Percentiles rank a stretch among this genome's conserved stretches.
phyloP scores from a whole-genome alignment of 2,113 vertebrate genomes.

The Trogon surrucura region DNA sequence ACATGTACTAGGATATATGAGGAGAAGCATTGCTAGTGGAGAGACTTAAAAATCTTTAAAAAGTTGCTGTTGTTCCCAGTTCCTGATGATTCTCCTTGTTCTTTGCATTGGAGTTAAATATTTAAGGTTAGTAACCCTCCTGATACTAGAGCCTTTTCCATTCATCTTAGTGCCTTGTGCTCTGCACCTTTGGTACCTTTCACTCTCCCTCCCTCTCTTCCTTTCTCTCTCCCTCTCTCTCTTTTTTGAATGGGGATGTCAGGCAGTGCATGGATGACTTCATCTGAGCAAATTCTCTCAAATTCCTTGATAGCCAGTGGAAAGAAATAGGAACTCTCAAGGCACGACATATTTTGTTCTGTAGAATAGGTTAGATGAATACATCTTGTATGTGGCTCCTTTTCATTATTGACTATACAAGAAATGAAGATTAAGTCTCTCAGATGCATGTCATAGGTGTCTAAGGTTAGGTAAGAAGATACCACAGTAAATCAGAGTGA shows the following conservation, averaged over 20 bases:
- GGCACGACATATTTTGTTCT: not conserved
- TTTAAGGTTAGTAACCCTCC: not conserved
- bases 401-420: not conserved
- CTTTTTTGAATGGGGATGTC: not conserved
- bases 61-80: not conserved
- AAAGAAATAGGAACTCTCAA: not conserved
- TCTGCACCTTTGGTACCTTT: not conserved
- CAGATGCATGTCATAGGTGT: not conserved
- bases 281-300: not conserved
- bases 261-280: not conserved
- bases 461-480: not conserved
- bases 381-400: not conserved
- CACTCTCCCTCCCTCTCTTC: no score
- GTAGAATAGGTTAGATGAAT: not conserved
- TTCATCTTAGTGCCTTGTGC: not conserved
- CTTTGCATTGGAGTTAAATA: not conserved
- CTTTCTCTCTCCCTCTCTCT: not conserved
- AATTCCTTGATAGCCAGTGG: not conserved
- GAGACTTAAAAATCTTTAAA: not conserved
- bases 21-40: not conserved
- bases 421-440: conserved; percentile 16
- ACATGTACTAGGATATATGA: not conserved
- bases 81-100: not conserved
- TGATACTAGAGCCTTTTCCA: not conserved
- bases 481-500: not conserved